These are phyloP conservation scores for Eubasilissa regina DNA, from an alignment of 1,140 invertebrate species.

Conservation along the genomic window DNA sequence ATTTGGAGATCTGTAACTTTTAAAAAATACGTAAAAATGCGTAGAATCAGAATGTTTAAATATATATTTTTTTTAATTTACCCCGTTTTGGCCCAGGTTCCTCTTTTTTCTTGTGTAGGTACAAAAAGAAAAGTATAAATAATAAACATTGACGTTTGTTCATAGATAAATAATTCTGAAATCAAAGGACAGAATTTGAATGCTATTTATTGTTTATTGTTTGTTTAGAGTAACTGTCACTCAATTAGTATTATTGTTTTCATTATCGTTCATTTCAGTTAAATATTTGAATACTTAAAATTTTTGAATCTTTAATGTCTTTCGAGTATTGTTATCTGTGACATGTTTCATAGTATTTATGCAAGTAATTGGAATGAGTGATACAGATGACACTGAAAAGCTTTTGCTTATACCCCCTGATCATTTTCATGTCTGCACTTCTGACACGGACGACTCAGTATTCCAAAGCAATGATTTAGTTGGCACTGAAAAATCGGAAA, in stretches of 20 bases:
- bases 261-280: constrained; percentile 6
- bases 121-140: too few relatives aligned
- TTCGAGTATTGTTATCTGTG: background rate
- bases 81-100: too few relatives aligned
- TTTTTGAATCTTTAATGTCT: constrained; percentile 1
- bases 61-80: too few relatives aligned
- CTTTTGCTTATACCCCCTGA: constrained; percentile 84
- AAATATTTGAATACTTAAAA: background rate
- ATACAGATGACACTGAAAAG: constrained; percentile 87
- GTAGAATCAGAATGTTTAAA: too few relatives aligned
- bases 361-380: constrained; percentile 78
- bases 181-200: too few relatives aligned
- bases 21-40: too few relatives aligned
- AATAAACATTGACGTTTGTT: too few relatives aligned
- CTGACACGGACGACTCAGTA: constrained; percentile 72
- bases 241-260: constrained; percentile 7
- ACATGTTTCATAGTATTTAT: background rate
- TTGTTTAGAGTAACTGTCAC: background rate
- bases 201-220: constrained; percentile 1
- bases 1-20: too few relatives aligned
- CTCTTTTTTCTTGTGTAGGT: too few relatives aligned
- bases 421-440: constrained; percentile 76
- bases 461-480: constrained; percentile 61
- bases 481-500: constrained; percentile 8
- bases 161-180: too few relatives aligned